A percentile compares a stretch with the other conserved stretches of the same genome.
Conservation (phyloP, 30 jellyfish, hydroid and myxozoan species). For the Nemopilema nomurai region DNA sequence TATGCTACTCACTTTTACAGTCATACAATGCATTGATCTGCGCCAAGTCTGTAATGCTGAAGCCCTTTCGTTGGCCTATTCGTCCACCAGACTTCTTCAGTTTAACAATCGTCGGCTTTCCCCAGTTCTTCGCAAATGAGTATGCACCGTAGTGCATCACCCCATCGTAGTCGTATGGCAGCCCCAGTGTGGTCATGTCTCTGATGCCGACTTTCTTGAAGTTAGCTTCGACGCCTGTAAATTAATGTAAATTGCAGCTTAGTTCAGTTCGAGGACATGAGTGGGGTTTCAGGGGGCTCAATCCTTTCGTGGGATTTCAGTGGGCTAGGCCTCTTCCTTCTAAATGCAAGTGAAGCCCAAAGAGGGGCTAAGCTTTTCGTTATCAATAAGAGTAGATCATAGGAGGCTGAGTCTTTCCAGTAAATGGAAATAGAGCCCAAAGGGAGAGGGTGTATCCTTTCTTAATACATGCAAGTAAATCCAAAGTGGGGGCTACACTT, state of each 20-base stretch:
- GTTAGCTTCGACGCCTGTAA: slow-evolving; percentile 32
- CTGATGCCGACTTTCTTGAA: slow-evolving; percentile 2
- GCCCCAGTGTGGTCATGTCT: slow-evolving; percentile 38
- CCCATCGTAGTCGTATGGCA: slow-evolving; percentile 73
- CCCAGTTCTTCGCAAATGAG: slow-evolving; percentile 41
- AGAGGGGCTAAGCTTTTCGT: no score
- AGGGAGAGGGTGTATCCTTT: no score
- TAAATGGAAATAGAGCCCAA: no score
- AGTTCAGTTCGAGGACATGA: not conserved
- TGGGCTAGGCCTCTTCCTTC: no score
- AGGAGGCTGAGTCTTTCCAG: no score
- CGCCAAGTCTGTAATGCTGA: slow-evolving; percentile 42
- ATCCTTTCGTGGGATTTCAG: not conserved
- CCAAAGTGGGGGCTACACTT: no score
- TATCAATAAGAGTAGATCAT: no score
- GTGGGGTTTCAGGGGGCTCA: not conserved
- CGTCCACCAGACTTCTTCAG: slow-evolving; percentile 32
- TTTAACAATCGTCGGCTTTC: slow-evolving; percentile 45
- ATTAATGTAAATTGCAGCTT: no score
- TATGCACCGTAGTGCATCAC: slow-evolving; percentile 66
- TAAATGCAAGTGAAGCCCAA: no score
- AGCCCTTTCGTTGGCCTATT: slow-evolving; percentile 61
- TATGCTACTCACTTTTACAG: slow-evolving; percentile 64
- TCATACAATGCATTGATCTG: slow-evolving; percentile 55
- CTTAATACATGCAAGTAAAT: no score